Percentiles rank a stretch among this genome's conserved stretches.
Conservation (phyloP, 1,140 invertebrate genomes). For the Arion vulgaris region DNA sequence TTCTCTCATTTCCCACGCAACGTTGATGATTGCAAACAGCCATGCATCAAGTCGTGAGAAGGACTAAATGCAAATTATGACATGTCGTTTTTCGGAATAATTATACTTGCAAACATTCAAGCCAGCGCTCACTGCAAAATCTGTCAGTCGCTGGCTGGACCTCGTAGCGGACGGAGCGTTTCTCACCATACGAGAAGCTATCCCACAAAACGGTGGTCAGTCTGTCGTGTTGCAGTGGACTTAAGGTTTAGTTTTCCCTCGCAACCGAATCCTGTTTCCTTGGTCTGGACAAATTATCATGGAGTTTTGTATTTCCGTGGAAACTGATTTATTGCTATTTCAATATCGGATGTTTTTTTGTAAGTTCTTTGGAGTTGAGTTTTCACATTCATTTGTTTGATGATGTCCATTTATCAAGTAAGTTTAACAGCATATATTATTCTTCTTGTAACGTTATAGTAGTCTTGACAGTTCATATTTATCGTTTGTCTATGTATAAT, state of each 20-base stretch:
- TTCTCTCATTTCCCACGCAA: background rate
- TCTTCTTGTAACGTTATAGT: too few relatives aligned
- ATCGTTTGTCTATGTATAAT: too few relatives aligned
- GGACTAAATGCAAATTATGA: slow-evolving; percentile 47
- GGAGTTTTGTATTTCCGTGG: background rate
- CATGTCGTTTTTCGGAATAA: slow-evolving; percentile 42
- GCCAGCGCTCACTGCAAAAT: background rate
- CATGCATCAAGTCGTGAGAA: slow-evolving; percentile 37
- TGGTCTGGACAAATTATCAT: background rate
- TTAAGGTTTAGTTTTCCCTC: background rate
- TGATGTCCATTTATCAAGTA: too few relatives aligned
- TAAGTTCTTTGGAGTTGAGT: too few relatives aligned
- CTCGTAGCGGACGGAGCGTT: slow-evolving; percentile 5
- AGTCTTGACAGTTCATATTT: too few relatives aligned
- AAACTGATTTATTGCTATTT: background rate
- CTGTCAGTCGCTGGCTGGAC: background rate
- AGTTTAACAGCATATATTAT: too few relatives aligned
- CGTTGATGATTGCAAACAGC: slow-evolving; percentile 40
- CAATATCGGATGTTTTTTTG: too few relatives aligned
- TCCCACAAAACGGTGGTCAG: background rate
- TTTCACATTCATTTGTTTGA: too few relatives aligned
- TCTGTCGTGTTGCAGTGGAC: background rate
- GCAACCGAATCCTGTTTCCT: background rate
- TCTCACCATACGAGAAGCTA: background rate
- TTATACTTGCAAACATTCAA: slow-evolving; percentile 36